Percentiles rank a stretch among this genome's conserved stretches.
phyloP scores from a whole-genome alignment of 2,113 vertebrate species.

The Pantherophis guttatus region DNA sequence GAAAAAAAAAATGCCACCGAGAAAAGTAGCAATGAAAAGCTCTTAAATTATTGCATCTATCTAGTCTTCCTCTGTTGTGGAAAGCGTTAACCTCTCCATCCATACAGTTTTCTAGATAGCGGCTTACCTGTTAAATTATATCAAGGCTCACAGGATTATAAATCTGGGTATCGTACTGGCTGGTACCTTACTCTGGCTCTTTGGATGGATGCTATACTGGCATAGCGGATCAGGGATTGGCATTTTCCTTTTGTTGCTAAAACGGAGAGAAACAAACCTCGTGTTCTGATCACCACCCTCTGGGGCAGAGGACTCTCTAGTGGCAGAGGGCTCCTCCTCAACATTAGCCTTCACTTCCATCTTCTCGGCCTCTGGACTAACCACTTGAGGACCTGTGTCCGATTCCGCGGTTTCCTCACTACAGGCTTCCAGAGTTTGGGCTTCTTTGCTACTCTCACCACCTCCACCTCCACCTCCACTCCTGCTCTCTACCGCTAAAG shows the following conservation, averaged over 20 bases:
- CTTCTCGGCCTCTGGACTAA: conserved; percentile 85
- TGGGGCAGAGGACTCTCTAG: conserved; percentile 96
- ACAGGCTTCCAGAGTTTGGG: conserved; percentile 74
- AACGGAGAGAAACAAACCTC: conserved; percentile 90
- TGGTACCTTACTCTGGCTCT: background rate
- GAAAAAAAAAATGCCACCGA: background rate
- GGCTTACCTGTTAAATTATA: background rate
- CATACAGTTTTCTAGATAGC: background rate
- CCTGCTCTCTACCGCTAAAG: conserved; percentile 73
- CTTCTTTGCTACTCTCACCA: conserved; percentile 82
- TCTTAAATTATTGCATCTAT: background rate
- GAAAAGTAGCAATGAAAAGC: background rate
- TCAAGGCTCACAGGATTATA: background rate
- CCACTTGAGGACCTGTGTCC: conserved; percentile 76
- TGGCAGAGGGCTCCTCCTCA: conserved; percentile 80
- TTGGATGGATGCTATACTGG: background rate
- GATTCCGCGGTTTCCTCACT: conserved; percentile 75
- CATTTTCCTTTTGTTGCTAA: background rate
- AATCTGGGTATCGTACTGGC: background rate
- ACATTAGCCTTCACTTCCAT: conserved; percentile 80
- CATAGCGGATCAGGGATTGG: background rate
- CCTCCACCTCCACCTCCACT: conserved; percentile 39
- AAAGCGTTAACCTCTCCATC: background rate
- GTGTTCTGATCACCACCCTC: conserved; percentile 98
- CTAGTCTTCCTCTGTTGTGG: background rate